Evolutionary conservation across 2,113 vertebrate genomes (phyloP), one percentile per base, ranked within the genome.

Genomic region (Scytalopus superciliaris): DNA sequence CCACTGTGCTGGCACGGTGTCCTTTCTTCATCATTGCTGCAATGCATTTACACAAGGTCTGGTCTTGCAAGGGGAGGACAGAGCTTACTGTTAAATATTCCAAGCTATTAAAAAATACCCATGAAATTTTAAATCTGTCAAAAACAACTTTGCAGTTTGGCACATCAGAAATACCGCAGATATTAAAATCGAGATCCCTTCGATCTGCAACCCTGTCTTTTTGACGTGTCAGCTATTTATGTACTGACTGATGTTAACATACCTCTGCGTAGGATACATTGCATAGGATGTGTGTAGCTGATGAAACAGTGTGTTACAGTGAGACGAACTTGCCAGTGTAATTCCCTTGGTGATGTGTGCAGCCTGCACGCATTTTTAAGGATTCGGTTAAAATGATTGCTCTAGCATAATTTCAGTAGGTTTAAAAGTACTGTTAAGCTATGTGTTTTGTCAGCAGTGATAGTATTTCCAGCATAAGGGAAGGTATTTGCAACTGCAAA

Each of bases 271-370:
- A 21, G 47, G 19, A 10, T 13, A 42, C 7, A 4, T 50, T 23
- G 16, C 0, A 0, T 37, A 33, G 49, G 9, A 11, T 44, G 22
- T 39, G 19, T 33, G 62, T 40, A 33, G 28, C 39, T 60, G 45
- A 42, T 92, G 35, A 75, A 62, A 63, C n/a, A 31, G 10, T 17
- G 9, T 73, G 4, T n/a, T 81, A 33, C 31, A 86, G 23, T 19
- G 24, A 59, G 49, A 39, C 47, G 31, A 73, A 30, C 0, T 0
- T 56, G 45, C 53, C 18, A 7, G 30, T 90, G 5, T 33, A 50
- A 85, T 79, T 86, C 6, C 13, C 27, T 17, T 80, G 86, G 42
- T 59, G n/a, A 12, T 52, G 33, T 37, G 13, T 49, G 28, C 40
- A 68, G 40, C n/a, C 55, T 86, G 11, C 70, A 40, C 16, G 18